Evolutionary conservation across 2,888 invertebrate genomes (phyloP).

Genomic region (Nasonia oneida): DNA sequence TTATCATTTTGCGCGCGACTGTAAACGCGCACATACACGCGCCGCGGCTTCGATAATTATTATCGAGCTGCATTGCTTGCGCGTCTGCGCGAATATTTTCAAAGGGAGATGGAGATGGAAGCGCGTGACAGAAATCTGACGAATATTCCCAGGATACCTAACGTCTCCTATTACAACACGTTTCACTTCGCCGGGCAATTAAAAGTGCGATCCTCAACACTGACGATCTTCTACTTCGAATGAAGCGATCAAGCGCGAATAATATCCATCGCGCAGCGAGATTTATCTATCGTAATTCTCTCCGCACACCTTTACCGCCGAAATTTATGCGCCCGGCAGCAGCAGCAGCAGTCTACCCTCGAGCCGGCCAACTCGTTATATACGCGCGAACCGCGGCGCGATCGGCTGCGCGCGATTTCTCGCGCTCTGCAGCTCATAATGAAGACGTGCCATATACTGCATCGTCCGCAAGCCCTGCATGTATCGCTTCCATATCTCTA

Average conservation of each 20-base stretch:
- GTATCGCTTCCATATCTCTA: slow-evolving; percentile 16
- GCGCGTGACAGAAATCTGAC: slow-evolving; percentile 16
- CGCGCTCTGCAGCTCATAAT: slow-evolving; percentile 36
- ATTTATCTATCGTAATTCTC: slow-evolving; percentile 45
- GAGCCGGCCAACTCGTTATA: neutral
- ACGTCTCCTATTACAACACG: too few species aligned
- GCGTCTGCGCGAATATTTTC: slow-evolving; percentile 37
- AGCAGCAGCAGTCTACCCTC: neutral
- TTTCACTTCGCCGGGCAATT: too few species aligned
- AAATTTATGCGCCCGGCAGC: slow-evolving; percentile 41
- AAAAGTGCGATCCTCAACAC: neutral
- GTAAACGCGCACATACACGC: neutral
- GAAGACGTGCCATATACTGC: slow-evolving; percentile 31
- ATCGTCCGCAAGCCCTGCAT: neutral
- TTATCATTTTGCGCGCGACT: slow-evolving; percentile 12
- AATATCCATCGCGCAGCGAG: neutral
- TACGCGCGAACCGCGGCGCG: neutral
- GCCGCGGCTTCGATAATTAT: slow-evolving; percentile 33
- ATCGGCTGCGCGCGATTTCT: neutral
- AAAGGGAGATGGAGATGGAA: neutral
- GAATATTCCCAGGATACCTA: neutral
- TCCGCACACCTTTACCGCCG: neutral
- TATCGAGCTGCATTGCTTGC: slow-evolving; percentile 54
- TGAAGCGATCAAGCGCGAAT: neutral
- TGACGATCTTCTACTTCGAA: neutral